Evolutionary conservation across 2,113 vertebrate genomes (phyloP).

Genomic region (Forbesichthys agassizii): DNA sequence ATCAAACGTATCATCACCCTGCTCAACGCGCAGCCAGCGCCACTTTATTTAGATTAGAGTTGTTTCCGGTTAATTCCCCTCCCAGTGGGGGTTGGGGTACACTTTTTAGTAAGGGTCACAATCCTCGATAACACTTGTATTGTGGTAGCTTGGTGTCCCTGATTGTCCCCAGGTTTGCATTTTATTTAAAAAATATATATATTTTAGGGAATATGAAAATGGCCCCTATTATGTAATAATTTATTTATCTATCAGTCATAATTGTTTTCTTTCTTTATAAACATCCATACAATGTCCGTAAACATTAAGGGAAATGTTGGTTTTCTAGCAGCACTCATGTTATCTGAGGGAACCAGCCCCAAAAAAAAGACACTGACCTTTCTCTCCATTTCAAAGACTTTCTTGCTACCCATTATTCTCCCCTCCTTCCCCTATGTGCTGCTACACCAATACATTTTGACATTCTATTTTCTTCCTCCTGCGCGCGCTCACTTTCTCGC

Average conservation of each 20-base stretch:
- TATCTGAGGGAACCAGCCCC: background rate
- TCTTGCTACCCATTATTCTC: background rate
- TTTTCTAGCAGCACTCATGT: background rate
- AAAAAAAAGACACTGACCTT: background rate
- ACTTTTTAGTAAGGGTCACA: slow-evolving; percentile 24
- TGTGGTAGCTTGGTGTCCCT: background rate
- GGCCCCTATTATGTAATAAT: no score
- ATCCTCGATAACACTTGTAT: no score
- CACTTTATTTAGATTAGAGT: slow-evolving; percentile 49
- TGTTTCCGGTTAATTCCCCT: slow-evolving; percentile 31
- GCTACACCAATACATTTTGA: background rate
- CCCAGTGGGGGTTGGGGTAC: slow-evolving; percentile 25
- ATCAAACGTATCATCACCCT: slow-evolving; percentile 54
- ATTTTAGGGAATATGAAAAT: no score
- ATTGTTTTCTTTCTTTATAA: no score
- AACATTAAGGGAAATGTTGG: no score
- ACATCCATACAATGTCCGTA: background rate
- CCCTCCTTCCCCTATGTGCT: background rate
- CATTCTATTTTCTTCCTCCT: no score
- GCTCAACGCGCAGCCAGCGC: slow-evolving; percentile 19
- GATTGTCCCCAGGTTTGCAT: background rate
- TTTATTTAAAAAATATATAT: background rate
- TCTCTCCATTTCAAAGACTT: slow-evolving; percentile 46
- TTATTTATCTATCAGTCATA: no score
- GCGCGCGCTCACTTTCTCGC: background rate